phyloP scores from a whole-genome alignment of 2,113 vertebrate genomes.

The Pimephales promelas region DNA sequence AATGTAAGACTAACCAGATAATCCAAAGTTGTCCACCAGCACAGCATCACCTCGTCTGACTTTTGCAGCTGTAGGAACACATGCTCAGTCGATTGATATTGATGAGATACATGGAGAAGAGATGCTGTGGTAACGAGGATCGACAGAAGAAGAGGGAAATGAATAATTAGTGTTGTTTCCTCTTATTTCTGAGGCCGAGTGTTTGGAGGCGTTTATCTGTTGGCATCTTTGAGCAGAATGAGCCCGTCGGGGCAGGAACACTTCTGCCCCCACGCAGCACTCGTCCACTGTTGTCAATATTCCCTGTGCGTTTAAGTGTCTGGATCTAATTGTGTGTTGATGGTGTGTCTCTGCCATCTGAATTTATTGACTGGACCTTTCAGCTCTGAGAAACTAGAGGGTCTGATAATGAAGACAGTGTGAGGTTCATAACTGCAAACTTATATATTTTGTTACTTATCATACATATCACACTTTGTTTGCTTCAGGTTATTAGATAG shows the following conservation, averaged over 20 bases:
- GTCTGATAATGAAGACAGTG: neutral
- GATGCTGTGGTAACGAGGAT: constrained; percentile 24
- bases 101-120: constrained; percentile 20
- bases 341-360: constrained; percentile 14
- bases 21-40: neutral
- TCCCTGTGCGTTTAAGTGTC: neutral
- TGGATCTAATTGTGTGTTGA: constrained; percentile 24
- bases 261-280: neutral
- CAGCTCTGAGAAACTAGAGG: constrained; percentile 3
- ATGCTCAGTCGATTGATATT: constrained; percentile 30
- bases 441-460: too few relatives aligned
- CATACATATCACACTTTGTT: too few relatives aligned
- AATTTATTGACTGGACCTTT: constrained; percentile 15
- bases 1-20: neutral
- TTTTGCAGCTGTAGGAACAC: constrained; percentile 5
- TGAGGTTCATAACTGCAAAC: neutral
- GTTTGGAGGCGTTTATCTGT: constrained; percentile 21
- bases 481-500: too few relatives aligned
- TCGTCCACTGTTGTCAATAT: constrained; percentile 1
- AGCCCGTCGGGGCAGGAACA: neutral
- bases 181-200: neutral
- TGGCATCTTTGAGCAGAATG: neutral
- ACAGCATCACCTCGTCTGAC: constrained; percentile 3
- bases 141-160: constrained; percentile 18
- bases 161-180: constrained; percentile 17